These are phyloP conservation scores for Zaprionus taronus DNA, from an alignment of 1,140 invertebrate species.

Conservation along the genomic window DNA sequence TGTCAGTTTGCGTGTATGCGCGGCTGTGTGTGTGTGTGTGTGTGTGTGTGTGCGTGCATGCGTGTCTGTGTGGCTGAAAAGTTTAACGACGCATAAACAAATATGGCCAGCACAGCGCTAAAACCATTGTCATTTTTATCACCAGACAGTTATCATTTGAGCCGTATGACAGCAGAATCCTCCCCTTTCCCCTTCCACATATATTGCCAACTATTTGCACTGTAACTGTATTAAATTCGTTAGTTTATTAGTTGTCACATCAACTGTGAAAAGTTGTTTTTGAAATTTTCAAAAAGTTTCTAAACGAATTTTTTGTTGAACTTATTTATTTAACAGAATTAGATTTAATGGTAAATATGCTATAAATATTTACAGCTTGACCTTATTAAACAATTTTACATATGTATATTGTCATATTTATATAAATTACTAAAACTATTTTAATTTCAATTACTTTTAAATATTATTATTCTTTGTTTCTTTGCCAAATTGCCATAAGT, in stretches of 20 bases:
- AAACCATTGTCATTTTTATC: slow-evolving; percentile 67
- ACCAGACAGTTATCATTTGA: slow-evolving; percentile 51
- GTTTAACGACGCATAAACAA: slow-evolving; percentile 81
- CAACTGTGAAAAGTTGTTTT: background rate
- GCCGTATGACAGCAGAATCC: slow-evolving; percentile 38
- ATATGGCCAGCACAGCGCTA: slow-evolving; percentile 60
- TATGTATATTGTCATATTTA: no score
- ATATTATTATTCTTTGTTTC: no score
- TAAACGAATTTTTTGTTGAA: background rate
- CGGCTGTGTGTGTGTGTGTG: slow-evolving; percentile 37
- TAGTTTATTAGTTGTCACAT: slow-evolving; percentile 12
- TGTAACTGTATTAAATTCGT: slow-evolving; percentile 14
- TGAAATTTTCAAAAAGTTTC: background rate
- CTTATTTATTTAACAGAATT: no score
- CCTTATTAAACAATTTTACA: no score
- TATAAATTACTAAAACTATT: no score
- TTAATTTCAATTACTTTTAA: no score
- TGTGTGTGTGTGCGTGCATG: slow-evolving; percentile 30
- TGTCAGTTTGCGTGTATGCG: slow-evolving; percentile 22
- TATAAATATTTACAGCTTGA: no score
- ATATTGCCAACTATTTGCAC: background rate
- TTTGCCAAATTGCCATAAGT: no score
- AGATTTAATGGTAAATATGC: background rate
- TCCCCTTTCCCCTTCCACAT: background rate
- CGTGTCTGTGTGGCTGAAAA: slow-evolving; percentile 68